Evolutionary conservation across 2,797 vertebrate species (phyloP).

Genomic region (Sylvilagus floridanus): DNA sequence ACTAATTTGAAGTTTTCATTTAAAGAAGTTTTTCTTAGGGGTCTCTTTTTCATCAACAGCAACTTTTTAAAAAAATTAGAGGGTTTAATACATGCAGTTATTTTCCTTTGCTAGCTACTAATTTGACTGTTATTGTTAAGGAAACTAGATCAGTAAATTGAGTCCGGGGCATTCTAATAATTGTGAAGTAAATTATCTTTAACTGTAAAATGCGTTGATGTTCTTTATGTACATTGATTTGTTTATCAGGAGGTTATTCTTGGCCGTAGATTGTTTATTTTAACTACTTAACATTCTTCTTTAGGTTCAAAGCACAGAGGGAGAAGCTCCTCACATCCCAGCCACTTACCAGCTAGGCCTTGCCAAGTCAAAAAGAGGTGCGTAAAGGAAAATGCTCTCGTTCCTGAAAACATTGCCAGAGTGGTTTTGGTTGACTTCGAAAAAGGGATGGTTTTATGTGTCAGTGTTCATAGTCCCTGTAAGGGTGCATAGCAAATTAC

Average conservation of each 20-base stretch:
- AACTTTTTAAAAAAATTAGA: background rate
- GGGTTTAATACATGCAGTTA: background rate
- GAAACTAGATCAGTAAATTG: constrained; percentile 43
- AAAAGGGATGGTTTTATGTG: background rate
- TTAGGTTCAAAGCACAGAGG: constrained; percentile 96
- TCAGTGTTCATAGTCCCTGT: background rate
- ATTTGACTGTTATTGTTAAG: background rate
- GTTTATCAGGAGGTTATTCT: constrained; percentile 1
- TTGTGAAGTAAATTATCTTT: constrained; percentile 36
- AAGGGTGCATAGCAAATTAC: background rate
- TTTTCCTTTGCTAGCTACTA: constrained; percentile 21
- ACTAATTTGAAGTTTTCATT: background rate
- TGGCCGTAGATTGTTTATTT: constrained; percentile 25
- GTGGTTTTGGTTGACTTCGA: background rate
- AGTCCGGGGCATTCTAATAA: background rate
- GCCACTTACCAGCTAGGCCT: constrained; percentile 86
- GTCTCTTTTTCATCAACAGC: background rate
- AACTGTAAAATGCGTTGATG: constrained; percentile 6
- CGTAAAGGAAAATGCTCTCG: constrained; percentile 59
- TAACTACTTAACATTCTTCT: constrained; percentile 67
- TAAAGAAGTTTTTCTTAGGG: background rate
- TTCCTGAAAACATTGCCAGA: background rate
- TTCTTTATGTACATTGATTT: background rate
- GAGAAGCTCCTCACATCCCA: constrained; percentile 89
- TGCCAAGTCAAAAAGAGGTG: constrained; percentile 88